Base-by-base conservation (phyloP, 2,797 vertebrate genomes). In the Smutsia gigantea region DNA sequence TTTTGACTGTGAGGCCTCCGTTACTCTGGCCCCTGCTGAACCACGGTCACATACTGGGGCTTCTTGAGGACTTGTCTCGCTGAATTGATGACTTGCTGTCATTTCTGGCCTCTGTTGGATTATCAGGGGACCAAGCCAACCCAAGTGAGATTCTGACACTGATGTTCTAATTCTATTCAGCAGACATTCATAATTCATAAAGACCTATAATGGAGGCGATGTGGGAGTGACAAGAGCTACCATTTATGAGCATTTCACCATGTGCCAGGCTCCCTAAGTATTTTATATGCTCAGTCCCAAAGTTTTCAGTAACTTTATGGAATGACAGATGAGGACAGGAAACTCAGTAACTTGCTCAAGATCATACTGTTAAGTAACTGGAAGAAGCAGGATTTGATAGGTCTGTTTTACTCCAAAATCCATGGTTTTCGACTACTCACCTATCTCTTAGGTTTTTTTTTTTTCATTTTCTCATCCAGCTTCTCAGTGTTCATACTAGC, bases 1-100 rank as follows among this genome's bases (percentile, higher is more conserved):
- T 92, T 94, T 98, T 93, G 95, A 92, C 94, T 72, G 74, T 46
- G 75, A 97, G 51, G 39, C 57, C 81, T 82, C 82, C 66, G 61
- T 93, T 86, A 46, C 79, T 81, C 69, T 94, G 75, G 64, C 15
- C 34, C 31, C 5, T 23, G 34, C 0, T 78, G 64, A 42, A 74
- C 61, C n/a, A 87, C 5, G 12, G 49, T 89, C 59, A 46, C 25
- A 29, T n/a, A 27, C 10, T 1, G 0, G 57, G n/a, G 31, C 53
- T 95, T 17, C 29, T 61, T 53, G 81, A 77, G 31, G 74, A 69
- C 37, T 86, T 34, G 1, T 13, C 64, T 87, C 34, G 34, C 68
- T 39, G 53, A 27, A 19, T 31, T 68, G 63, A 90, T 81, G 94
- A 79, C 61, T 95, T 84, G 21, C 37, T 64, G 13, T 95, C 46